phyloP scores from a whole-genome alignment of 2,113 vertebrate genomes.

The Struthidea cinerea region DNA sequence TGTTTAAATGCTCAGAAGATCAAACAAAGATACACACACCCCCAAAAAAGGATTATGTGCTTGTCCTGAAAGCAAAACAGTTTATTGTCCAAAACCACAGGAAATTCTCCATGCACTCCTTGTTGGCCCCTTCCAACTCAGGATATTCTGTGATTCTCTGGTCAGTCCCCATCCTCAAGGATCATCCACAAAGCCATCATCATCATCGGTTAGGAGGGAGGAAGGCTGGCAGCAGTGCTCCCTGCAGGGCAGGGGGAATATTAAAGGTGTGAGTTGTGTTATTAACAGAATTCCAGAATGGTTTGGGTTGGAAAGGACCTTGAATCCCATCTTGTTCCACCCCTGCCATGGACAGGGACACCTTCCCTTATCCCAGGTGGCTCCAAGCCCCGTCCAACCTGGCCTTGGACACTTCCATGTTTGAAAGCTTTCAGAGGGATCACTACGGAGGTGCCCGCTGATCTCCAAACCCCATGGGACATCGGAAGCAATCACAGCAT shows the following conservation, averaged over 20 bases:
- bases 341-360: too few species aligned
- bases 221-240: neutral
- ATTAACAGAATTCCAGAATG: too few species aligned
- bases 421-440: neutral
- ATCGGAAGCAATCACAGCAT: rapidly evolving
- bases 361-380: too few species aligned
- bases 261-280: neutral
- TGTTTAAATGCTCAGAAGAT: neutral
- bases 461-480: neutral
- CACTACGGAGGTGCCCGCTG: rapidly evolving
- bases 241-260: neutral
- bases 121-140: neutral
- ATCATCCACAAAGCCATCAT: neutral
- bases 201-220: neutral
- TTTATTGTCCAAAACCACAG: neutral
- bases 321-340: too few species aligned
- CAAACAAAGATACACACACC: neutral
- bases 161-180: neutral
- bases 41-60: neutral
- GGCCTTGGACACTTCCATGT: too few species aligned
- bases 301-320: too few species aligned
- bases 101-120: neutral
- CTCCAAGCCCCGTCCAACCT: too few species aligned
- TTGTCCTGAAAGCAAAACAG: neutral
- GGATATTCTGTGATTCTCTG: neutral